Percentiles rank a stretch among this genome's conserved stretches.
Conservation (phyloP, 2,113 vertebrate genomes). For the Vicugna pacos region DNA sequence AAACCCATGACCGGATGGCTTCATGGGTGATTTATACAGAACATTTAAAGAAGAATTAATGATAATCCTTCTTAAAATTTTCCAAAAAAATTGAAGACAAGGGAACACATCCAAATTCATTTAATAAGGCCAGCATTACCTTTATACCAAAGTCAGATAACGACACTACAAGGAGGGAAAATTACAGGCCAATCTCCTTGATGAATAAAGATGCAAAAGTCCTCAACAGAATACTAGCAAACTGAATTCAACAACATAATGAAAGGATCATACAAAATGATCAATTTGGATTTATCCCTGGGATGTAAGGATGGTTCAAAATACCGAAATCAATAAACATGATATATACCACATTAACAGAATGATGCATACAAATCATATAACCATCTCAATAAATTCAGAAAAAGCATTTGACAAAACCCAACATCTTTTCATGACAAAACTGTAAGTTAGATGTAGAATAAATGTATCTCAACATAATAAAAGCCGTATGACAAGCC, state of each 20-base stretch:
- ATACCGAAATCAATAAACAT: neutral
- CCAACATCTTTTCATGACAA: neutral
- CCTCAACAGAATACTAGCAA: neutral
- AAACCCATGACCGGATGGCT: neutral
- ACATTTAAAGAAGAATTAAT: neutral
- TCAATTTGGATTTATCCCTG: neutral
- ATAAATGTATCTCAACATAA: neutral
- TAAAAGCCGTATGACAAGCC: neutral
- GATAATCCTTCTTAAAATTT: neutral
- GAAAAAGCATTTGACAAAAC: neutral
- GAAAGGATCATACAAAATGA: neutral
- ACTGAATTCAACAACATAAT: neutral
- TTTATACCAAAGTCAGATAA: neutral
- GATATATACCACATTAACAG: neutral
- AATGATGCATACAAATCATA: neutral
- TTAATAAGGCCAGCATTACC: neutral
- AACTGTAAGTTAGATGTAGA: neutral
- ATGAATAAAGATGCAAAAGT: neutral
- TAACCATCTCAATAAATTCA: neutral
- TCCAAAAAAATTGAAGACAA: neutral
- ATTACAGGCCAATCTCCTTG: neutral
- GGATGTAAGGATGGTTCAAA: neutral
- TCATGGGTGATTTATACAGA: neutral
- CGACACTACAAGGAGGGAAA: neutral
- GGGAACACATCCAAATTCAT: neutral